Base-by-base conservation (phyloP, 2,888 invertebrate genomes). In the Tetramorium bicarinatum region DNA sequence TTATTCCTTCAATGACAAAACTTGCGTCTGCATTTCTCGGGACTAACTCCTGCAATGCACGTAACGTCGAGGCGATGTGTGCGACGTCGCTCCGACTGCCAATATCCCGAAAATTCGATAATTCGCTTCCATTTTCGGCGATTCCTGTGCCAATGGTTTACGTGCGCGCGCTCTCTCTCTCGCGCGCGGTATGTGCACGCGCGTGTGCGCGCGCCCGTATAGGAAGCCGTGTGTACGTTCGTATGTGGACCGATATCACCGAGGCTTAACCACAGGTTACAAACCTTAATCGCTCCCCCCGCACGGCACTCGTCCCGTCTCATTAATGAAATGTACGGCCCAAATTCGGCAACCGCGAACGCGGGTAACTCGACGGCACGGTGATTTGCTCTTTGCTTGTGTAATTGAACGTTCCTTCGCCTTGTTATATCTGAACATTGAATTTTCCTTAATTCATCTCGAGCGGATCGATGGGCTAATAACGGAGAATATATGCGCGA, bases 71-170 rank as follows among this genome's bases (percentile, higher is more conserved):
- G 54, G 34, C 44, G n/a, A 34, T 59, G 56, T 29, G 47, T 29
- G 66, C 44, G 79, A 66, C 71, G 79, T 69, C 47, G 71, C 64
- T 84, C 61, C 69, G 76, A 56, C 75, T 87, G 72, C 75, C 87
- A 80, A 85, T 85, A 83, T 76, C 83, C 79, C 21, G 77, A 71
- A 85, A 87, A 87, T 81, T 87, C 87, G 85, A 87, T 87, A 81
- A 87, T 76, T 76, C 64, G 25, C 62, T 81, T 69, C 86, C 76
- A 81, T 87, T 87, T 86, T 80, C 83, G 72, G 56, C 47, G 76
- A 71, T 72, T 62, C 66, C 56, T 54, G 81, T 66, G 71, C 64
- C 79, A 69, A 66, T 74, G 56, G 49, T 54, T 64, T 15, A n/a
- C 69, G 61, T 47, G 44, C 52, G 25, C 21, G 25, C 18, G 21